Evolutionary conservation across 2,888 invertebrate species (phyloP).

Genomic region (Eueremaeus valkanovi): DNA sequence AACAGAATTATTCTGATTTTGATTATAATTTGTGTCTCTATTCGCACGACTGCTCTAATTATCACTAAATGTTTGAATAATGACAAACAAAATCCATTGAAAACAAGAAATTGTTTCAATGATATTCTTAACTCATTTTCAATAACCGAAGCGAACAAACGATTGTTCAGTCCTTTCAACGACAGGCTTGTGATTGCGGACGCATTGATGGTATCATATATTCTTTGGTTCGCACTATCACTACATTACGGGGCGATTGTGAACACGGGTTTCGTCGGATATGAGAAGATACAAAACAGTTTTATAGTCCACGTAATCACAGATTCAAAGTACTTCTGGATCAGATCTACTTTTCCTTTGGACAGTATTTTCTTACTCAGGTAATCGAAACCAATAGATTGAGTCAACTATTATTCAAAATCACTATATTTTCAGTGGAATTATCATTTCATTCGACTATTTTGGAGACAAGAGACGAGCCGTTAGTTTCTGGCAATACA

Average conservation of each 20-base stretch:
- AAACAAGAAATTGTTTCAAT: neutral
- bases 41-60: neutral
- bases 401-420: neutral
- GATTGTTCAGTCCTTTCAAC: neutral
- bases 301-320: neutral
- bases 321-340: neutral
- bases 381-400: neutral
- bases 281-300: neutral
- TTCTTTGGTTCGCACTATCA: neutral
- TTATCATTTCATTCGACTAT: conserved; percentile 31
- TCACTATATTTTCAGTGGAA: conserved; percentile 2
- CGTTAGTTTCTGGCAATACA: neutral
- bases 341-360: neutral
- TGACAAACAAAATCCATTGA: neutral
- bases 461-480: neutral
- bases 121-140: neutral
- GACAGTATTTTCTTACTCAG: neutral
- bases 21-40: too few species aligned
- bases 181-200: neutral
- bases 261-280: neutral
- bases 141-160: neutral
- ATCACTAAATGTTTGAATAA: neutral
- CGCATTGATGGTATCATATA: neutral
- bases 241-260: neutral
- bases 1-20: too few species aligned